A percentile compares a stretch with the other conserved stretches of the same genome.
Conservation (phyloP, 2,113 vertebrate genomes). For the Reinhardtius hippoglossoides region DNA sequence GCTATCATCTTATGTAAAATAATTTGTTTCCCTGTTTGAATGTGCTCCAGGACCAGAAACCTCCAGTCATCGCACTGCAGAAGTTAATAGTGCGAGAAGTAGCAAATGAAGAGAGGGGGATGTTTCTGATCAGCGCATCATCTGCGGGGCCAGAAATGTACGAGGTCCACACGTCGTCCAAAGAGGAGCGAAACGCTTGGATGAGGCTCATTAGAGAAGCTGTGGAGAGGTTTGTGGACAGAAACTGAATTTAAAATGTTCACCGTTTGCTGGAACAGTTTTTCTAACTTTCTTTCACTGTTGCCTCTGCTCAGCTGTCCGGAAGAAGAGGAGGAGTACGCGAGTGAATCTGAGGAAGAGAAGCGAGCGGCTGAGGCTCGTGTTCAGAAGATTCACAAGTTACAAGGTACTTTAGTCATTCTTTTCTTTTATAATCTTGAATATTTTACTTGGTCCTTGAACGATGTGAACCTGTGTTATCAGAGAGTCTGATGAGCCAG, state of each 20-base stretch:
- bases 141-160: conserved; percentile 97
- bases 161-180: conserved; percentile 91
- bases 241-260: neutral
- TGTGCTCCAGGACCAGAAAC: conserved; percentile 91
- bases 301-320: conserved; percentile 85
- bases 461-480: conserved; percentile 8
- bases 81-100: conserved; percentile 97
- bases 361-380: conserved; percentile 88
- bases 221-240: conserved; percentile 87
- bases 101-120: conserved; percentile 94
- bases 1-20: neutral
- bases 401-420: conserved; percentile 84
- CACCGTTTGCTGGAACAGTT: neutral
- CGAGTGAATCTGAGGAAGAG: conserved; percentile 91
- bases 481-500: conserved; percentile 85
- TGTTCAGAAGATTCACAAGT: conserved; percentile 88
- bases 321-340: conserved; percentile 89
- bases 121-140: conserved; percentile 96
- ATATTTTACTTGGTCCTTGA: neutral
- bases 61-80: conserved; percentile 93
- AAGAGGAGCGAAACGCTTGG: conserved; percentile 94
- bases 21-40: neutral
- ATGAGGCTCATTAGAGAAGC: conserved; percentile 94
- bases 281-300: neutral
- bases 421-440: neutral